These are phyloP conservation scores for Falcunculus frontatus DNA, from an alignment of 2,113 vertebrate genomes.

Conservation along the genomic window DNA sequence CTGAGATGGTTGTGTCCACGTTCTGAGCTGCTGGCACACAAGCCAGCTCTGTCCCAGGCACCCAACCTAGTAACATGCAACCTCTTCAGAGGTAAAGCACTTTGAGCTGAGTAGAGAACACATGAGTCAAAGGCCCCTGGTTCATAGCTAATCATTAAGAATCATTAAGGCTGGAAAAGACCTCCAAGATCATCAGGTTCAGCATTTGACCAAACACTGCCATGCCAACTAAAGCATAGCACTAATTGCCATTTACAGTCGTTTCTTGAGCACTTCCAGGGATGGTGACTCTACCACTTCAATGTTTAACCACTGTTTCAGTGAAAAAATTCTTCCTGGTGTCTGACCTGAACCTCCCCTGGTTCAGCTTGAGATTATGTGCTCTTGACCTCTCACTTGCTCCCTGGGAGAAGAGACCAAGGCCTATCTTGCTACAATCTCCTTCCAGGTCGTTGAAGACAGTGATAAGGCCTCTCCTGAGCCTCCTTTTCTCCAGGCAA, in stretches of 20 bases:
- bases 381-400: background rate
- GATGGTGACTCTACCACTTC: background rate
- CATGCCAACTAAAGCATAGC: background rate
- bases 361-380: background rate
- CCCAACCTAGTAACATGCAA: background rate
- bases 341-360: background rate
- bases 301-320: background rate
- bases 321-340: background rate
- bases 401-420: background rate
- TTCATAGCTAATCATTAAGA: background rate
- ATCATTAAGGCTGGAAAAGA: background rate
- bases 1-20: background rate
- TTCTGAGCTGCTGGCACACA: background rate
- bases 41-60: background rate
- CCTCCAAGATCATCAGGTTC: too few relatives aligned
- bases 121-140: background rate
- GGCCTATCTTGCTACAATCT: background rate
- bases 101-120: background rate
- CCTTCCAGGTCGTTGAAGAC: background rate
- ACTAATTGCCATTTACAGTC: background rate
- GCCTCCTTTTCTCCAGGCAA: background rate
- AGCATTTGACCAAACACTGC: background rate
- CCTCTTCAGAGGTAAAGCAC: background rate
- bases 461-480: rapidly evolving
- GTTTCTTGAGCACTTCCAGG: background rate